These are phyloP conservation scores for Urechis unicinctus DNA, from an alignment of 2,888 invertebrate species.

Conservation along the genomic window DNA sequence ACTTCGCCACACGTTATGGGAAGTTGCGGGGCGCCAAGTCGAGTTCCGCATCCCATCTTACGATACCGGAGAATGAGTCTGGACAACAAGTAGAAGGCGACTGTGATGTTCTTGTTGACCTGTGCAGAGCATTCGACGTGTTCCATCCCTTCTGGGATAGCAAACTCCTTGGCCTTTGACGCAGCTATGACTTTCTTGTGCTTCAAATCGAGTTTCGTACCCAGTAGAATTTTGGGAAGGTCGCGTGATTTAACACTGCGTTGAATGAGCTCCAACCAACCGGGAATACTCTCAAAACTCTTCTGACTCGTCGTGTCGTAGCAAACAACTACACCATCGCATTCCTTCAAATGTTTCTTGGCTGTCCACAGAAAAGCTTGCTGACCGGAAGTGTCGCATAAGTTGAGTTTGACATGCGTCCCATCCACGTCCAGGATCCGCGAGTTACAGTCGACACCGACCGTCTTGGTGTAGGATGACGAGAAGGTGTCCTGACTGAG, in stretches of 20 bases:
- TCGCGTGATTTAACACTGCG: not conserved
- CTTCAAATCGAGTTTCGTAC: slow-evolving; percentile 16
- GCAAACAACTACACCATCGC: slow-evolving; percentile 16
- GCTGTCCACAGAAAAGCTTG: slow-evolving; percentile 13
- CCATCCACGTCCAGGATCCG: slow-evolving; percentile 12
- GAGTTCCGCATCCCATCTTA: slow-evolving; percentile 7
- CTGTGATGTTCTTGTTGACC: slow-evolving; percentile 9
- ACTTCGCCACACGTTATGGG: not conserved
- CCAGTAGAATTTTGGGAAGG: slow-evolving; percentile 15
- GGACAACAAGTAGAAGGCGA: slow-evolving; percentile 12
- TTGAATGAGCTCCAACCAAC: slow-evolving; percentile 1
- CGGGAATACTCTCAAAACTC: slow-evolving; percentile 4
- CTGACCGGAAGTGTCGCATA: slow-evolving; percentile 18
- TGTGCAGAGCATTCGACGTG: slow-evolving; percentile 15
- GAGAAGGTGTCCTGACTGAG: too few relatives aligned
- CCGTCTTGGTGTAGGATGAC: not conserved
- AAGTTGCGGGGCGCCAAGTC: not conserved
- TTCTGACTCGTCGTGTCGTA: slow-evolving; percentile 16
- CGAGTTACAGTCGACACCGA: not conserved
- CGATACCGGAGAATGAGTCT: slow-evolving; percentile 8
- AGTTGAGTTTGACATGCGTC: slow-evolving; percentile 5
- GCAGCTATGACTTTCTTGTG: slow-evolving; percentile 13
- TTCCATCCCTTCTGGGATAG: slow-evolving; percentile 17
- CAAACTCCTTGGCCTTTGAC: slow-evolving; percentile 15
- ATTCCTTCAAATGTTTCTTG: slow-evolving; percentile 7